These are phyloP conservation scores for Prionace glauca DNA, from an alignment of 2,797 vertebrate species.

Conservation along the genomic window DNA sequence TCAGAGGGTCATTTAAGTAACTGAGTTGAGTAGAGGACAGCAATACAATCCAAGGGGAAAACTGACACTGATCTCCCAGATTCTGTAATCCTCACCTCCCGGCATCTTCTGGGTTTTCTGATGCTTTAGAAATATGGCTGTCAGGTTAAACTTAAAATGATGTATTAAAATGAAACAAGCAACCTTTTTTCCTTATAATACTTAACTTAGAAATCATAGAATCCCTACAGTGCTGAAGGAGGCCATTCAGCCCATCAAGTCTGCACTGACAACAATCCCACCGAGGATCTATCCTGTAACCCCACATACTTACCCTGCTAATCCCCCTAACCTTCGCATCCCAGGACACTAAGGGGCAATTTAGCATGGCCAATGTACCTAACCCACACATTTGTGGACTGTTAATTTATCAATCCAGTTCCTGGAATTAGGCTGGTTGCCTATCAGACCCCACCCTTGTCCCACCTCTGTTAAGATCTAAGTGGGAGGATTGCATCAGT, in stretches of 20 bases:
- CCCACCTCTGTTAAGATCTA: background rate
- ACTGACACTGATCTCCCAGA: background rate
- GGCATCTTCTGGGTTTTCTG: background rate
- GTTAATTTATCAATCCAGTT: background rate
- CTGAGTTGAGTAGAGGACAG: background rate
- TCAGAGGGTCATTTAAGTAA: too few species aligned
- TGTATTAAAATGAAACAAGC: background rate
- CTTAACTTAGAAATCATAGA: background rate
- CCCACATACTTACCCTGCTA: too few species aligned
- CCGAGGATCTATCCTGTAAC: too few species aligned
- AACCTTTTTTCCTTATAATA: background rate
- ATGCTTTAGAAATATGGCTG: background rate
- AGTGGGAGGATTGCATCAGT: background rate
- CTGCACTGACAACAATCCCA: too few species aligned
- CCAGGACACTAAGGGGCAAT: too few species aligned
- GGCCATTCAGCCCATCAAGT: too few species aligned
- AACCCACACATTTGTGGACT: too few species aligned
- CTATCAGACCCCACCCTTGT: too few species aligned
- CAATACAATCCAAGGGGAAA: background rate
- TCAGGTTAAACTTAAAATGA: background rate
- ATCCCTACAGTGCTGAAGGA: too few species aligned
- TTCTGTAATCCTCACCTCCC: background rate
- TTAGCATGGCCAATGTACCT: too few species aligned
- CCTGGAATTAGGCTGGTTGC: background rate
- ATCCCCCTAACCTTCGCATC: too few species aligned